Evolutionary conservation across 1,140 invertebrate species (phyloP).

Genomic region (Zaprionus africanus): DNA sequence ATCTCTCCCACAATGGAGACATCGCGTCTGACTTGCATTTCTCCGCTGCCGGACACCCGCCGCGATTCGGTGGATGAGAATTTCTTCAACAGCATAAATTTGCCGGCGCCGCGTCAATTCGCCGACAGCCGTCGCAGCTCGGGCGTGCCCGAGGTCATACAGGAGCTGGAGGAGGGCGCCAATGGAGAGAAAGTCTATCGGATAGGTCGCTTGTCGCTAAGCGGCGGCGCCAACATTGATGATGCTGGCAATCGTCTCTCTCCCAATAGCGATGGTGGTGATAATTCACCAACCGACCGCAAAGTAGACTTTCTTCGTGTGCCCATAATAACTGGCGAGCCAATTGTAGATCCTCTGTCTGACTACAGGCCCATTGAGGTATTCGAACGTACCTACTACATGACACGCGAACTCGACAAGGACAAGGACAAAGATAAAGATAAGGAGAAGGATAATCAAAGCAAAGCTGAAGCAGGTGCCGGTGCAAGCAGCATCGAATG

Average conservation of each 20-base stretch:
- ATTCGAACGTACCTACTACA: conserved; percentile 81
- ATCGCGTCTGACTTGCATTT: conserved; percentile 86
- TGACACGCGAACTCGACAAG: conserved; percentile 73
- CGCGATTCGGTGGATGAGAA: conserved; percentile 88
- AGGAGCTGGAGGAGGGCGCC: conserved; percentile 76
- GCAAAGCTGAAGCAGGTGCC: conserved; percentile 9
- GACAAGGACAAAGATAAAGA: conserved; percentile 61
- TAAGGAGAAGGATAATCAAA: conserved; percentile 29
- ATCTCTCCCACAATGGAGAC: conserved; percentile 83
- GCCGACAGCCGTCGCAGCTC: conserved; percentile 90
- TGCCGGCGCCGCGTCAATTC: conserved; percentile 90
- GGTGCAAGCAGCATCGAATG: conserved; percentile 20
- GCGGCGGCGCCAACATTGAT: conserved; percentile 74
- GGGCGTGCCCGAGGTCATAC: conserved; percentile 86
- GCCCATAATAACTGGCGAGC: conserved; percentile 70
- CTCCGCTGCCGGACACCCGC: conserved; percentile 88
- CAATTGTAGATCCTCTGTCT: conserved; percentile 73
- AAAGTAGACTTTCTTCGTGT: conserved; percentile 78
- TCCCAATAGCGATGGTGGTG: conserved; percentile 56
- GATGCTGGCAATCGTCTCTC: conserved; percentile 75
- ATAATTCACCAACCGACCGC: conserved; percentile 58
- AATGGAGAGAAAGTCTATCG: conserved; percentile 71
- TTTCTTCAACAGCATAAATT: conserved; percentile 84
- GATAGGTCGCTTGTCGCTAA: conserved; percentile 68
- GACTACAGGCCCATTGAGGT: conserved; percentile 81